phyloP scores from a whole-genome alignment of 1,140 invertebrate species.

The Penaeus indicus region DNA sequence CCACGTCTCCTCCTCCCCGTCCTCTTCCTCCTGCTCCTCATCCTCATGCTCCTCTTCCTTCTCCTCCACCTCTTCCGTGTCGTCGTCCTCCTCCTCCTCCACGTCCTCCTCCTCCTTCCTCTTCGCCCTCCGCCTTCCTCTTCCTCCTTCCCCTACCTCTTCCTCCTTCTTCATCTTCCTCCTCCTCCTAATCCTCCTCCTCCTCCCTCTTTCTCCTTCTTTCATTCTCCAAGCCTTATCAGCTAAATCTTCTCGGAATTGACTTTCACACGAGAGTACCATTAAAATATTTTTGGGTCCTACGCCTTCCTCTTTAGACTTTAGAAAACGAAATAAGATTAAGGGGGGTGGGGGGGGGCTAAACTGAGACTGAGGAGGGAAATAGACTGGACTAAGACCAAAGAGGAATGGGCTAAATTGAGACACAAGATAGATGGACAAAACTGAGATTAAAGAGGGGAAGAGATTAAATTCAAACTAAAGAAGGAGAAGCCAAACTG shows the following conservation, averaged over 20 bases:
- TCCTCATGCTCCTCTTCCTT: not conserved
- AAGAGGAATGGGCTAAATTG: not conserved
- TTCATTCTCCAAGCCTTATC: no score
- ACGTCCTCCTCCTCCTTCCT: not conserved
- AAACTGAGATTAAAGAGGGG: no score
- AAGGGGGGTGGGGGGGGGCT: not conserved
- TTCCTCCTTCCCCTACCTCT: not conserved
- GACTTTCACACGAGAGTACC: not conserved
- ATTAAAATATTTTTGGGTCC: not conserved
- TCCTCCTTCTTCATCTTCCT: no score
- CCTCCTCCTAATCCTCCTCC: no score
- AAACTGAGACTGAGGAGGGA: not conserved
- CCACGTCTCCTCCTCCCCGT: not conserved
- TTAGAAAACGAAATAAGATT: not conserved
- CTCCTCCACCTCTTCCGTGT: not conserved
- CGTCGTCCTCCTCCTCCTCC: not conserved
- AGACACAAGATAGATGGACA: no score
- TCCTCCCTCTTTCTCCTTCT: no score
- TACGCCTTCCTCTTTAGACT: not conserved
- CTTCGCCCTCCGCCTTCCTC: not conserved
- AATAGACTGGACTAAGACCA: not conserved
- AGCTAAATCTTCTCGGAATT: no score
- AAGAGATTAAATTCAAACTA: no score
- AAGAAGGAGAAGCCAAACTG: no score
- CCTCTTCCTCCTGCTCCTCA: not conserved